These are phyloP conservation scores for Bubo bubo DNA, from an alignment of 2,113 vertebrate genomes.

Conservation along the genomic window DNA sequence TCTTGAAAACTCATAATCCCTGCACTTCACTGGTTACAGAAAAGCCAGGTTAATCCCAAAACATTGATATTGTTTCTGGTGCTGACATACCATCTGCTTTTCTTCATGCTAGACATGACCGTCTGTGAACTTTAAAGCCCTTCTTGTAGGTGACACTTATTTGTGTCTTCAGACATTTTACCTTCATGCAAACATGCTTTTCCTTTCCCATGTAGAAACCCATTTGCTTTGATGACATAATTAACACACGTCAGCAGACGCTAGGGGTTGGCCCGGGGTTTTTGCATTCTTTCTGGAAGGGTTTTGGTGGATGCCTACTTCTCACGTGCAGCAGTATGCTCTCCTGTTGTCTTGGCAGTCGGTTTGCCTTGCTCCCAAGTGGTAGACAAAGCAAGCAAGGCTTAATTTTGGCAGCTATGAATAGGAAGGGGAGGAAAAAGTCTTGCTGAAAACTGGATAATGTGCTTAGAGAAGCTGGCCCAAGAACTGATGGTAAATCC, in stretches of 20 bases:
- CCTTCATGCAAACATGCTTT: not conserved
- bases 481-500: not conserved
- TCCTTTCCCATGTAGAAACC: not conserved
- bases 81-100: conserved; percentile 46
- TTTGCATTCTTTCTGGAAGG: not conserved
- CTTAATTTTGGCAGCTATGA: not conserved
- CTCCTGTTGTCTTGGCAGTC: not conserved
- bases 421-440: not conserved
- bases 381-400: not conserved
- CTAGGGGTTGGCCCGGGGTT: not conserved
- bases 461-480: not conserved
- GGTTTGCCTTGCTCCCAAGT: not conserved
- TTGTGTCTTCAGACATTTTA: conserved; percentile 26
- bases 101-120: not conserved
- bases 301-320: not conserved
- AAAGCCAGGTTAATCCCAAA: conserved; percentile 54
- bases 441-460: not conserved
- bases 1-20: conserved; percentile 62
- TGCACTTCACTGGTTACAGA: not conserved
- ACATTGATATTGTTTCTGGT: conserved; percentile 7
- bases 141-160: conserved; percentile 25
- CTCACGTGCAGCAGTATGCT: not conserved
- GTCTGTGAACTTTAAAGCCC: conserved; percentile 47
- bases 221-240: not conserved
- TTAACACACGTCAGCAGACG: not conserved